phyloP scores from a whole-genome alignment of 37 sponge, comb jelly and placozoan genomes.

The Petrosia ficiformis region DNA sequence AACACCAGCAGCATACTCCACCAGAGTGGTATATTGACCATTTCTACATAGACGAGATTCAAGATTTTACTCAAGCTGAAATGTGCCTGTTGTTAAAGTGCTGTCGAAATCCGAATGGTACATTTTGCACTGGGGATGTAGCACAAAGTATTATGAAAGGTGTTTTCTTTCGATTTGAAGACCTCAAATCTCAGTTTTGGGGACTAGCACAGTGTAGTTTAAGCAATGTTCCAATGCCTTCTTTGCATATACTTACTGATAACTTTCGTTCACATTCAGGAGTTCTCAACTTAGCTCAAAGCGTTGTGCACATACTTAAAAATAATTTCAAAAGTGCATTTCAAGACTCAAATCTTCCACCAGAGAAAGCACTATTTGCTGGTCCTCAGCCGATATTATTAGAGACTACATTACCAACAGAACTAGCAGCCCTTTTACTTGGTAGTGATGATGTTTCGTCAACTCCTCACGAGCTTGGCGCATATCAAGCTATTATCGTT shows the following conservation, averaged over 20 bases:
- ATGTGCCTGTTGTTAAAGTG: conserved; percentile 17
- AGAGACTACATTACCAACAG: neutral
- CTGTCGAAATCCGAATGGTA: conserved; percentile 16
- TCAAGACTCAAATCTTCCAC: conserved; percentile 32
- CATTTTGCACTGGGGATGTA: conserved; percentile 40
- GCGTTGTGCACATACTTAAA: conserved; percentile 20
- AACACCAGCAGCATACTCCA: neutral
- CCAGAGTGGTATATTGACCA: conserved; percentile 14
- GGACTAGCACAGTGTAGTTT: neutral
- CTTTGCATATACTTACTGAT: neutral
- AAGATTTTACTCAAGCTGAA: conserved; percentile 52
- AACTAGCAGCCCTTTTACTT: neutral
- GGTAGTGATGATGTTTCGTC: neutral
- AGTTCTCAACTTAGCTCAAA: conserved; percentile 25
- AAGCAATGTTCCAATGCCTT: neutral
- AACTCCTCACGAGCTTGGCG: conserved; percentile 70
- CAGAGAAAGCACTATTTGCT: conserved; percentile 21
- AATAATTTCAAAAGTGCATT: conserved; percentile 16
- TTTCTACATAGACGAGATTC: conserved; percentile 36
- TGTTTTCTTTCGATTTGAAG: conserved; percentile 37
- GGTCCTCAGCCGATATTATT: conserved; percentile 38
- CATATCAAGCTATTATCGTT: conserved; percentile 80
- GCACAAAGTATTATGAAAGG: conserved; percentile 35
- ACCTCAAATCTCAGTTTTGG: conserved; percentile 14
- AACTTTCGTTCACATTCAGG: conserved; percentile 49